phyloP scores from a whole-genome alignment of 2,113 vertebrate genomes.

The Solea solea region DNA sequence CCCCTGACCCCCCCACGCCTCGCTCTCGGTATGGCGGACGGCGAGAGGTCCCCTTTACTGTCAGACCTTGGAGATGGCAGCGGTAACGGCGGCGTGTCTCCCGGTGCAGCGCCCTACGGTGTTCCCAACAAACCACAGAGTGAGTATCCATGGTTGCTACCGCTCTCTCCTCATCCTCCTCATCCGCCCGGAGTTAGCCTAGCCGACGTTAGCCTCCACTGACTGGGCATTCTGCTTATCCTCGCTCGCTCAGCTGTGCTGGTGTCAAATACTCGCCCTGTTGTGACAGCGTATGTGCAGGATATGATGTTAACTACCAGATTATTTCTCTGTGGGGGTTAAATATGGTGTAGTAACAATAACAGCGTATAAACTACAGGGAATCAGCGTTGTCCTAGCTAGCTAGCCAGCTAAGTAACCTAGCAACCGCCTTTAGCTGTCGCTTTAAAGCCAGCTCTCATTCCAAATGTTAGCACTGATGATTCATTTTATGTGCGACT shows the following conservation, averaged over 20 bases:
- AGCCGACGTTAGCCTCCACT: slow-evolving; percentile 38
- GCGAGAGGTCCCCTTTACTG: slow-evolving; percentile 84
- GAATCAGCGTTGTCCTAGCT: slow-evolving; percentile 7
- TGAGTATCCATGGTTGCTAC: slow-evolving; percentile 70
- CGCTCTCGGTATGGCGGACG: slow-evolving; percentile 84
- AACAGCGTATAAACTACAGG: background rate
- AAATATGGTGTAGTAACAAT: background rate
- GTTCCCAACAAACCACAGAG: slow-evolving; percentile 81
- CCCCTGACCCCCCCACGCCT: slow-evolving; percentile 47
- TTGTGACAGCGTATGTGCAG: background rate
- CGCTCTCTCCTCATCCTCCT: background rate
- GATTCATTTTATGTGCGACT: background rate
- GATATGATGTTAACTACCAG: background rate
- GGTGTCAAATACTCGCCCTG: background rate
- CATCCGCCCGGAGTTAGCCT: slow-evolving; percentile 39
- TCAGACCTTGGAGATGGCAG: slow-evolving; percentile 82
- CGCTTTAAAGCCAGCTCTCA: slow-evolving; percentile 28
- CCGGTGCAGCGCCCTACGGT: slow-evolving; percentile 72
- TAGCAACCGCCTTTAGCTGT: slow-evolving; percentile 20
- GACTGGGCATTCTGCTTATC: slow-evolving; percentile 45
- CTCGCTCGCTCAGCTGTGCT: slow-evolving; percentile 18
- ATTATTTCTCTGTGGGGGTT: background rate
- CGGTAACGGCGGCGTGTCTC: slow-evolving; percentile 79
- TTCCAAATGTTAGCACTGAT: background rate
- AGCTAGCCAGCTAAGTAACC: slow-evolving; percentile 24